Evolutionary conservation across 1,140 invertebrate genomes (phyloP).

Genomic region (roundworm (Caenorhabditis elegans)): WBcel235 BX284603.4:1934001-1934500

Average conservation of each 20-base stretch:
- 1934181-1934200: conserved; percentile 3
- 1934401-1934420: background rate
- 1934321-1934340: too few relatives aligned
- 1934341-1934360: background rate
- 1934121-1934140: too few relatives aligned
- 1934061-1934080: too few relatives aligned
- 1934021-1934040: too few relatives aligned
- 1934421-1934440: background rate
- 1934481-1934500: background rate
- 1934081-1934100: too few relatives aligned
- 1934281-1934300: background rate
- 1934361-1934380: background rate
- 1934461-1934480: background rate
- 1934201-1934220: background rate
- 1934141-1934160: too few relatives aligned
- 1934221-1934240: too few relatives aligned
- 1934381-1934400: background rate
- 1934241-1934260: background rate
- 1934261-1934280: background rate
- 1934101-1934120: too few relatives aligned
- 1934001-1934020: too few relatives aligned
- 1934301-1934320: too few relatives aligned
- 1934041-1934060: too few relatives aligned
- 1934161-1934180: too few relatives aligned
- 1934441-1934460: background rate